Evolutionary conservation across 2,888 invertebrate species (phyloP), one percentile per base, ranked within the genome.

Genomic region (Dynastes grantii): DNA sequence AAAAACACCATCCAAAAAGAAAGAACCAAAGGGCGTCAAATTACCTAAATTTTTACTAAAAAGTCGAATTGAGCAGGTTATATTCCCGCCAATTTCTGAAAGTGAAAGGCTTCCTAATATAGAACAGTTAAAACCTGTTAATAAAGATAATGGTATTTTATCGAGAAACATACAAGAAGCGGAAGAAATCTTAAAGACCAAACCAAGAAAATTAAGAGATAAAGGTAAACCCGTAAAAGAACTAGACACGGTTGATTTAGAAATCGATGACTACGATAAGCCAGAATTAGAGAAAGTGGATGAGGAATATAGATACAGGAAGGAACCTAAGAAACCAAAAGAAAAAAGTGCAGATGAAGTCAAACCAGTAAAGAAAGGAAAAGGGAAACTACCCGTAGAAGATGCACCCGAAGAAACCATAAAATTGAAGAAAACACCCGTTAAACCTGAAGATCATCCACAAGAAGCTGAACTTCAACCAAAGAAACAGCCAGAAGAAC

Each of bases 151-250:
- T 84, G 95, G 94, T 37, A 92, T 94, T 81, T 86, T 95, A 55
- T 95, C 95, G 0, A 91, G 90, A 80, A 91, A 90, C 80, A 82
- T 90, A 22, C 87, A 93, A 88, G 95, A 95, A 87, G 94, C 94
- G 6, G 89, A 92, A 80, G 90, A 93, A 86, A 87, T 93, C 11
- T 88, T 93, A 67, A 94, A 92, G 87, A 92, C 90, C 78, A 90
- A 91, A 80, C 86, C 84, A 53, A 86, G 84, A 86, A 89, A 86
- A 81, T 87, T 82, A 81, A 89, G 85, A 85, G 88, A 87, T 68
- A 85, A 85, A 79, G 88, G 88, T 76, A 86, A 89, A 76, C 88
- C 88, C 77, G 67, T 85, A n/a, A 85, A 86, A 13, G 87, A 88
- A 76, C 83, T 91, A 67, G 91, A 90, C 83, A 88, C 89, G 84